Conservation (phyloP, 2,797 vertebrate species). For the Bryconaethiops microstoma region DNA sequence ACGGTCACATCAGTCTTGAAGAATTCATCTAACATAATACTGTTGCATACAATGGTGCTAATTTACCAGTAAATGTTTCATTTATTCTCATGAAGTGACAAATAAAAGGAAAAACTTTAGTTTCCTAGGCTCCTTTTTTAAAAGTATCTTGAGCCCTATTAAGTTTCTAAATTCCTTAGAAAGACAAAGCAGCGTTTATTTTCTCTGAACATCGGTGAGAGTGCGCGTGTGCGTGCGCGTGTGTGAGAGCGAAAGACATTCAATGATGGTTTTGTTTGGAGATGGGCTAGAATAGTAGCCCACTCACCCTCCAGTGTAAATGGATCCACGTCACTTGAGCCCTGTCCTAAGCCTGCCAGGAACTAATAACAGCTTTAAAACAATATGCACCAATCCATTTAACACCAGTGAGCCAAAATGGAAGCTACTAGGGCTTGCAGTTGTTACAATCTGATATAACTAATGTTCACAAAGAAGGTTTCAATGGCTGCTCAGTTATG, state of each 20-base stretch:
- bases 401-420: not conserved
- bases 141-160: too few relatives aligned
- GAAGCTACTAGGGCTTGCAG: not conserved
- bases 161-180: slow-evolving; percentile 8
- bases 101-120: slow-evolving; percentile 47
- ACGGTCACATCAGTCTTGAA: slow-evolving; percentile 5
- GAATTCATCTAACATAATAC: slow-evolving; percentile 20
- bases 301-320: slow-evolving; percentile 1
- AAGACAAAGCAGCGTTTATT: not conserved
- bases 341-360: not conserved
- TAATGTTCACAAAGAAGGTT: not conserved
- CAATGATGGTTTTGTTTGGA: not conserved
- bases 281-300: not conserved
- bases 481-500: not conserved
- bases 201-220: slow-evolving; percentile 1
- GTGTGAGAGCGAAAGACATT: not conserved
- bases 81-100: slow-evolving; percentile 26
- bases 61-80: slow-evolving; percentile 25
- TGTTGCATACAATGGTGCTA: slow-evolving; percentile 34
- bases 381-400: too few relatives aligned
- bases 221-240: not conserved
- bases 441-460: not conserved
- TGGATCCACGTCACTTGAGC: slow-evolving; percentile 2
- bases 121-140: slow-evolving; percentile 3
- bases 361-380: not conserved